phyloP scores from a whole-genome alignment of 2,113 vertebrate genomes.

The Cryptoleucopteryx plumbea region DNA sequence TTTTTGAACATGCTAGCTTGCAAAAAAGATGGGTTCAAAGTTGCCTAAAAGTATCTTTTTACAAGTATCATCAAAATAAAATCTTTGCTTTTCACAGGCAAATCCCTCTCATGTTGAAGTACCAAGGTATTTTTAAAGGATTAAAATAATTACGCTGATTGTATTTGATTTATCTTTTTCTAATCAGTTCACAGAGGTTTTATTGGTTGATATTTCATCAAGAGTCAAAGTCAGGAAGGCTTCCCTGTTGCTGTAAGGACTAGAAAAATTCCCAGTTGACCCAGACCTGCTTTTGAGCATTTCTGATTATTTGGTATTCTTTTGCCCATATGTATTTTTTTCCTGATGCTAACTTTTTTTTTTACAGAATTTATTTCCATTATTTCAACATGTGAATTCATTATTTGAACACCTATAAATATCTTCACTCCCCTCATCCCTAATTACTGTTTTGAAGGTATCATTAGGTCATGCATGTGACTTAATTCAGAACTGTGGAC shows the following conservation, averaged over 20 bases:
- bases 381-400: not conserved
- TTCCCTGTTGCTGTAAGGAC: not conserved
- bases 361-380: not conserved
- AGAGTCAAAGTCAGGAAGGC: not conserved
- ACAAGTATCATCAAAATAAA: not conserved
- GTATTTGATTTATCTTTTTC: not conserved
- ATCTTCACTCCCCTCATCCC: not conserved
- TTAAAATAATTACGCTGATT: not conserved
- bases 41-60: not conserved
- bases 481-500: not conserved
- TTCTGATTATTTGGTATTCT: not conserved
- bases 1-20: not conserved
- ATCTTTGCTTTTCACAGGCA: not conserved
- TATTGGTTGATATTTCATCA: not conserved
- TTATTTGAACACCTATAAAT: not conserved
- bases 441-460: not conserved
- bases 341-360: not conserved
- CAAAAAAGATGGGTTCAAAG: fast-evolving
- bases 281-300: not conserved
- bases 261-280: not conserved
- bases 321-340: not conserved
- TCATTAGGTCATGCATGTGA: not conserved
- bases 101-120: not conserved
- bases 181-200: not conserved
- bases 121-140: not conserved